Evolutionary conservation across 2,888 invertebrate species (phyloP).

Genomic region (Agonopterix subpropinquella): DNA sequence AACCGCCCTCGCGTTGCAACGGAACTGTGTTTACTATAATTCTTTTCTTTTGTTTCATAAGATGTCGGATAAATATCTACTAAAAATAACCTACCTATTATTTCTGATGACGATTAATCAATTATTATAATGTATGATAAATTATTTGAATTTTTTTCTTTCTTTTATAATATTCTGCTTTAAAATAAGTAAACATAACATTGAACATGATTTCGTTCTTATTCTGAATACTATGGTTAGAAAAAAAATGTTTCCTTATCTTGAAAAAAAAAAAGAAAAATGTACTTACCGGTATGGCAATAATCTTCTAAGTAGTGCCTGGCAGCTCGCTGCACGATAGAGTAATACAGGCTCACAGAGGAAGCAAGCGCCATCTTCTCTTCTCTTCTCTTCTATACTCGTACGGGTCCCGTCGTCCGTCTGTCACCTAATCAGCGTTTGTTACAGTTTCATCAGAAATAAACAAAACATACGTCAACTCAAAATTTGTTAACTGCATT

Average conservation of each 20-base stretch:
- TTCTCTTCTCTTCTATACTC: conserved; percentile 36
- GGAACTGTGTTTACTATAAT: no score
- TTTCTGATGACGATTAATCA: no score
- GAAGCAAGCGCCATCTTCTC: conserved; percentile 76
- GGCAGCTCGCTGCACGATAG: conserved; percentile 80
- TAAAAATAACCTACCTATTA: no score
- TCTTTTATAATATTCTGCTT: no score
- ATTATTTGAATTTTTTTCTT: no score
- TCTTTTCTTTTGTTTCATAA: not conserved
- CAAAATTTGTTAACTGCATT: conserved; percentile 45
- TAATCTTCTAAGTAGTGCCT: conserved; percentile 81
- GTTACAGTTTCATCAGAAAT: conserved; percentile 34
- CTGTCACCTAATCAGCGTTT: conserved; percentile 36
- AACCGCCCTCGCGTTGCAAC: not conserved
- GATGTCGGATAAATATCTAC: no score
- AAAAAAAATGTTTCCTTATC: no score
- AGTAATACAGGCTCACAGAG: conserved; percentile 81
- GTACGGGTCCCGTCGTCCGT: conserved; percentile 25
- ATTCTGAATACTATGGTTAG: no score
- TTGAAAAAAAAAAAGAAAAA: no score
- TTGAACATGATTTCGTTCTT: no score
- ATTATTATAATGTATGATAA: no score
- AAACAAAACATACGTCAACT: conserved; percentile 51
- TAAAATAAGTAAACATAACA: no score
- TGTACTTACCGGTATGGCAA: conserved; percentile 77